Evolutionary conservation across 2,113 vertebrate species (phyloP).

Genomic region (Boleophthalmus pectinirostris): DNA sequence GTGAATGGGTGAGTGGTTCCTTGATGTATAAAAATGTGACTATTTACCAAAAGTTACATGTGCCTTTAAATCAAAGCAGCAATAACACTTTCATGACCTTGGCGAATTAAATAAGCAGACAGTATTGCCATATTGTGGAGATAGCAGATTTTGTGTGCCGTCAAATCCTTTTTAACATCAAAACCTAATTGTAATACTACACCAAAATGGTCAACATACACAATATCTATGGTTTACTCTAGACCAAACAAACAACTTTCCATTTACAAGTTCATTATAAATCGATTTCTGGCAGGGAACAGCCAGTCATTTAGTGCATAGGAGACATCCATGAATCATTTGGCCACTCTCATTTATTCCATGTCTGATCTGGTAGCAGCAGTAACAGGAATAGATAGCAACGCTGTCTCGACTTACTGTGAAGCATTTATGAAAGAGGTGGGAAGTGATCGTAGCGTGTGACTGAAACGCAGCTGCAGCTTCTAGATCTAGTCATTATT

Average conservation of each 20-base stretch:
- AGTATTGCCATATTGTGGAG: background rate
- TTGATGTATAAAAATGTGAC: too few species aligned
- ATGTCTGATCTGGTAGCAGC: background rate
- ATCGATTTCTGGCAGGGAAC: background rate
- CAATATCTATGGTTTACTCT: too few species aligned
- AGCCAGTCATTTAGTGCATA: background rate
- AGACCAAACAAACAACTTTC: too few species aligned
- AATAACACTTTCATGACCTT: background rate
- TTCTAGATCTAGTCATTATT: background rate
- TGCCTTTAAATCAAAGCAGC: background rate
- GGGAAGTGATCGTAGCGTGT: constrained; percentile 25
- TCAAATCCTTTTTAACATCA: background rate
- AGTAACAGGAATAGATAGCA: background rate
- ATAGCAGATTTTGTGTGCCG: background rate
- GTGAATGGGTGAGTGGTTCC: too few species aligned
- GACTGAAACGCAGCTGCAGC: constrained; percentile 16
- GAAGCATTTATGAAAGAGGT: constrained; percentile 4
- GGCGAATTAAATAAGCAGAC: background rate
- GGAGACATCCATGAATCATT: background rate
- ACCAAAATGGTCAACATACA: too few species aligned
- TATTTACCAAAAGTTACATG: background rate
- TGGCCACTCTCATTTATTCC: background rate
- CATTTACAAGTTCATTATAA: too few species aligned
- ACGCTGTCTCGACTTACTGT: constrained; percentile 25
- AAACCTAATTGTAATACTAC: too few species aligned